Percentiles rank a stretch among this genome's conserved stretches.
These are phyloP conservation scores for Orthosia incerta DNA, from an alignment of 2,888 invertebrate species.

Conservation along the genomic window DNA sequence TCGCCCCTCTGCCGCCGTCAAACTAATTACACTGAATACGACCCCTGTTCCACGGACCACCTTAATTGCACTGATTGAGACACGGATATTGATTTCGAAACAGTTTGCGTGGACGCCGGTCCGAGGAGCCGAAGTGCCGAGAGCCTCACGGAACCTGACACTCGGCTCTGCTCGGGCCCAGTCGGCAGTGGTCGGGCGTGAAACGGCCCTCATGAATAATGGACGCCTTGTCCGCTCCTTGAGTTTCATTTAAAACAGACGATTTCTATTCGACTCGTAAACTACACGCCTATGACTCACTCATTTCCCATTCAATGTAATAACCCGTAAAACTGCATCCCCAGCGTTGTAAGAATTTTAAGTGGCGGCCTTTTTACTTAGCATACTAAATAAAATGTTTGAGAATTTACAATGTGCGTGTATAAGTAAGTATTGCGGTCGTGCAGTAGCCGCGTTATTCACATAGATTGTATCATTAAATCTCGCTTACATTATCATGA, in stretches of 20 bases:
- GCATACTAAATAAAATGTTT: slow-evolving; percentile 77
- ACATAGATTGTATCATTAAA: slow-evolving; percentile 84
- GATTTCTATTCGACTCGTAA: slow-evolving; percentile 90
- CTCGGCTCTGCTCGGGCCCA: slow-evolving; percentile 58
- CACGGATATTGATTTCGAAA: slow-evolving; percentile 90
- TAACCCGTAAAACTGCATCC: slow-evolving; percentile 89
- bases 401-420: slow-evolving; percentile 58
- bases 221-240: slow-evolving; percentile 87
- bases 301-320: slow-evolving; percentile 89
- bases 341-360: slow-evolving; percentile 84
- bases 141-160: slow-evolving; percentile 43
- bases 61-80: slow-evolving; percentile 90
- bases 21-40: slow-evolving; percentile 87
- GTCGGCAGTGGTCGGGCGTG: slow-evolving; percentile 79
- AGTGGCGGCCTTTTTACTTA: slow-evolving; percentile 79
- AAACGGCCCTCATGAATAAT: slow-evolving; percentile 89
- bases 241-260: slow-evolving; percentile 90
- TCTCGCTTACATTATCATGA: slow-evolving; percentile 86
- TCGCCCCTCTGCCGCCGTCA: slow-evolving; percentile 79
- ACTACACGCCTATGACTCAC: slow-evolving; percentile 89
- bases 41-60: slow-evolving; percentile 79
- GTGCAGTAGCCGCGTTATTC: slow-evolving; percentile 60
- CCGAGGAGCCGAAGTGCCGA: slow-evolving; percentile 24
- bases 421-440: slow-evolving; percentile 63
- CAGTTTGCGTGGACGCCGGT: slow-evolving; percentile 79